Evolutionary conservation across 2,113 vertebrate genomes (phyloP).

Genomic region (Lamprologus ornatipinnis): DNA sequence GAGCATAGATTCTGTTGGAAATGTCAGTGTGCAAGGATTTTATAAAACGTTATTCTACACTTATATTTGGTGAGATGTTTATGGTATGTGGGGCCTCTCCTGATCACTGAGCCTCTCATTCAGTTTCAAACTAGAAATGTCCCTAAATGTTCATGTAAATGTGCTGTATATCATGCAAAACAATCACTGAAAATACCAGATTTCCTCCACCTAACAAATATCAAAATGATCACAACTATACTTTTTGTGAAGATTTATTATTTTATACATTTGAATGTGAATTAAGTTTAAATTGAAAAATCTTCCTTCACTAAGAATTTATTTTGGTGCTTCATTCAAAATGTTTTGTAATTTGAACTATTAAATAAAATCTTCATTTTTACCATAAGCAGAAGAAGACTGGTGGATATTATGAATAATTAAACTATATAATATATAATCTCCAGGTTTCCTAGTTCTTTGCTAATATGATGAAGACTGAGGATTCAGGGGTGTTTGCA

Average conservation of each 20-base stretch:
- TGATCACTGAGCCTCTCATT: not conserved
- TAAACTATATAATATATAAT: not conserved
- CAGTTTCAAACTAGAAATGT: not conserved
- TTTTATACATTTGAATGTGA: not conserved
- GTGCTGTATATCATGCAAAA: not conserved
- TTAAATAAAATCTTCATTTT: not conserved
- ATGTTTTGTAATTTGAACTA: not conserved
- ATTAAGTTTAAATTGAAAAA: not conserved
- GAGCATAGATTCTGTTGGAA: not conserved
- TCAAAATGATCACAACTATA: not conserved
- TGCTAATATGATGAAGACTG: not conserved
- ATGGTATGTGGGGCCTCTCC: not conserved
- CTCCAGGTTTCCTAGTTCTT: not conserved
- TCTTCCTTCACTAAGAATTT: not conserved
- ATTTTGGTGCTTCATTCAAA: not conserved
- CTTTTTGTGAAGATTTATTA: not conserved
- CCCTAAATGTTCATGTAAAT: not conserved
- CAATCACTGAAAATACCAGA: not conserved
- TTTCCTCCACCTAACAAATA: not conserved
- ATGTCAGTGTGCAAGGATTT: not conserved
- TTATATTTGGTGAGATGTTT: not conserved
- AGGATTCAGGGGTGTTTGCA: not conserved
- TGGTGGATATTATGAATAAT: not conserved
- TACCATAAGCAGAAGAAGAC: not conserved
- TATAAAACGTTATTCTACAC: not conserved